A percentile compares a stretch with the other conserved stretches of the same genome.
phyloP scores from a whole-genome alignment of 2,113 vertebrate genomes.

The Nesogale talazaci region DNA sequence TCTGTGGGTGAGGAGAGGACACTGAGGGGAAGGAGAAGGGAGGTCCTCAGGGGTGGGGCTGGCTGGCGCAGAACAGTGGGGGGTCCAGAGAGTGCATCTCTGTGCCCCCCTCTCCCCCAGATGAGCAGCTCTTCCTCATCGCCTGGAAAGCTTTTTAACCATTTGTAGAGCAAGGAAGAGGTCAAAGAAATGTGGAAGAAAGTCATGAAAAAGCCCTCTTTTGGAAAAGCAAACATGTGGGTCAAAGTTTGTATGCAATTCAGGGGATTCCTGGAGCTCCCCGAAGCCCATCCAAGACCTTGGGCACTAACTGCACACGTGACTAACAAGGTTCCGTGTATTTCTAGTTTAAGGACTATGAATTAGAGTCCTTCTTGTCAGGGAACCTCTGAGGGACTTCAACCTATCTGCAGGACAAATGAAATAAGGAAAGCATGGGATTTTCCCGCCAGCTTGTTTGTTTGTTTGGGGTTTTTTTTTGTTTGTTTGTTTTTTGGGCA shows the following conservation, averaged over 20 bases:
- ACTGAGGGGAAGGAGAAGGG: background rate
- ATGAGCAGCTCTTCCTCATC: background rate
- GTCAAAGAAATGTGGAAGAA: slow-evolving; percentile 6
- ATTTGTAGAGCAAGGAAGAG: background rate
- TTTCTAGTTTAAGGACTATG: slow-evolving; percentile 35
- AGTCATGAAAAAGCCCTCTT: background rate
- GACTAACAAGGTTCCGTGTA: background rate
- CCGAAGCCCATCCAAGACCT: background rate
- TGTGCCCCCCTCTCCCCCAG: too few species aligned
- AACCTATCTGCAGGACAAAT: too few species aligned
- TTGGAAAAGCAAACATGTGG: background rate
- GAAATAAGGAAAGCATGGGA: too few species aligned
- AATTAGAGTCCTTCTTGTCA: background rate
- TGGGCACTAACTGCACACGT: background rate
- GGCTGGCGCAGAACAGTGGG: background rate
- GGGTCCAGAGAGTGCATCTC: background rate
- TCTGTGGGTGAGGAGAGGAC: background rate
- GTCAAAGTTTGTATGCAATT: background rate
- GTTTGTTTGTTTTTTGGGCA: too few species aligned
- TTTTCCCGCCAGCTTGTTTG: too few species aligned
- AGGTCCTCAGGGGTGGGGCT: background rate
- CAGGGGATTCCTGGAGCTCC: background rate
- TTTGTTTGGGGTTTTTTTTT: too few species aligned
- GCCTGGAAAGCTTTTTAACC: background rate
- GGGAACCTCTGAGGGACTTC: background rate